A percentile compares a stretch with the other conserved stretches of the same genome.
These are phyloP conservation scores for Microplitis deprimator DNA, from an alignment of 2,888 invertebrate genomes.

Conservation along the genomic window DNA sequence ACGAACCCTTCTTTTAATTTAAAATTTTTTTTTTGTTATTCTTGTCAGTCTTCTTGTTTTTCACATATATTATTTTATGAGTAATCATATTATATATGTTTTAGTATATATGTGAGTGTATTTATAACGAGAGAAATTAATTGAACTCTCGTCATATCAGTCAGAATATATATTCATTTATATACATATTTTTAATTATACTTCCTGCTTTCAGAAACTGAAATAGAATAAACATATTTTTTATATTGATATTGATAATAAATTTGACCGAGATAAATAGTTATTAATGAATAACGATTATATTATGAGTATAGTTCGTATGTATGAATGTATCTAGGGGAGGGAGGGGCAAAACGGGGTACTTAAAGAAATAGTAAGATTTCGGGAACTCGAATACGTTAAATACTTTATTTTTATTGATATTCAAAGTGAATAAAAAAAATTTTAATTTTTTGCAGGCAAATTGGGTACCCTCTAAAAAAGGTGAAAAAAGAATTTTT, in stretches of 20 bases:
- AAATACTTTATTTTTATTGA: no score
- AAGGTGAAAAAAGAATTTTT: no score
- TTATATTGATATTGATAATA: conserved; percentile 2
- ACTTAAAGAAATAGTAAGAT: no score
- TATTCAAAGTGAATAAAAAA: no score
- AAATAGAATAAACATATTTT: conserved; percentile 15
- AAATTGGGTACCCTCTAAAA: no score
- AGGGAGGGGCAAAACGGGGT: no score
- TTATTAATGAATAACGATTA: background rate
- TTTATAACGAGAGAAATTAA: conserved; percentile 17
- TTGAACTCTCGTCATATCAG: conserved; percentile 19
- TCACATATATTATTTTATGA: conserved; percentile 16
- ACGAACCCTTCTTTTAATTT: conserved; percentile 55
- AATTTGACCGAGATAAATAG: conserved; percentile 5
- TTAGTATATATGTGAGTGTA: conserved; percentile 26
- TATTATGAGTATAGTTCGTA: background rate
- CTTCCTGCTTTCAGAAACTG: conserved; percentile 32
- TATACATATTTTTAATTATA: conserved; percentile 14
- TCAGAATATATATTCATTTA: conserved; percentile 23
- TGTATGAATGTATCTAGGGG: background rate
- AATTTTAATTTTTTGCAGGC: no score
- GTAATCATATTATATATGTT: conserved; percentile 5
- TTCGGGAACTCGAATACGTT: no score
- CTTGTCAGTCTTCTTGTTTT: conserved; percentile 41
- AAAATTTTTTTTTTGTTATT: conserved; percentile 42